Evolutionary conservation across 2,797 vertebrate species (phyloP).

Genomic region (Lophura swinhoii): DNA sequence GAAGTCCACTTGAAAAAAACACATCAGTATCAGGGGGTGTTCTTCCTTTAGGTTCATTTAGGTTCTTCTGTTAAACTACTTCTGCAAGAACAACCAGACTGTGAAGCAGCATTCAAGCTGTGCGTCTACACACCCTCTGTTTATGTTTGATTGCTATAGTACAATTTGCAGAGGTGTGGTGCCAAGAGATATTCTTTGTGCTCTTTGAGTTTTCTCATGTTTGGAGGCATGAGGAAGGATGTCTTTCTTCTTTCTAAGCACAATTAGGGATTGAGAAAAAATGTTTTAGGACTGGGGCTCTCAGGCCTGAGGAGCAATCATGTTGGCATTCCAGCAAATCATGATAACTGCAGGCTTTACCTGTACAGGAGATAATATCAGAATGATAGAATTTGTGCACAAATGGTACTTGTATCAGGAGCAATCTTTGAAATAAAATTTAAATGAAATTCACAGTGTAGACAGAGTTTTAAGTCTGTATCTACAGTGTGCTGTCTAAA

Average conservation of each 20-base stretch:
- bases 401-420: neutral
- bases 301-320: neutral
- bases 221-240: neutral
- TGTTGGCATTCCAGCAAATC: neutral
- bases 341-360: neutral
- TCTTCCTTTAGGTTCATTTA: neutral
- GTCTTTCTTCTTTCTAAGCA: neutral
- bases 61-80: neutral
- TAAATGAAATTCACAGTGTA: neutral
- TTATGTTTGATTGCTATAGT: neutral
- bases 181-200: neutral
- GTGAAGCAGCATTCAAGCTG: neutral
- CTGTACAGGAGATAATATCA: neutral
- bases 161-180: neutral
- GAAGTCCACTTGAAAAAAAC: neutral
- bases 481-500: neutral
- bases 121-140: neutral
- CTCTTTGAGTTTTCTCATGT: neutral
- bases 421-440: neutral
- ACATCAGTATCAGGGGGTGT: neutral
- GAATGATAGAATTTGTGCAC: neutral
- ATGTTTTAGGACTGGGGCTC: neutral
- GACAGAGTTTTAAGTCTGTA: neutral
- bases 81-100: neutral
- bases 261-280: neutral